Evolutionary conservation across 2,113 vertebrate genomes (phyloP), one percentile per base, ranked within the genome.

Genomic region (Notothenia rossii): DNA sequence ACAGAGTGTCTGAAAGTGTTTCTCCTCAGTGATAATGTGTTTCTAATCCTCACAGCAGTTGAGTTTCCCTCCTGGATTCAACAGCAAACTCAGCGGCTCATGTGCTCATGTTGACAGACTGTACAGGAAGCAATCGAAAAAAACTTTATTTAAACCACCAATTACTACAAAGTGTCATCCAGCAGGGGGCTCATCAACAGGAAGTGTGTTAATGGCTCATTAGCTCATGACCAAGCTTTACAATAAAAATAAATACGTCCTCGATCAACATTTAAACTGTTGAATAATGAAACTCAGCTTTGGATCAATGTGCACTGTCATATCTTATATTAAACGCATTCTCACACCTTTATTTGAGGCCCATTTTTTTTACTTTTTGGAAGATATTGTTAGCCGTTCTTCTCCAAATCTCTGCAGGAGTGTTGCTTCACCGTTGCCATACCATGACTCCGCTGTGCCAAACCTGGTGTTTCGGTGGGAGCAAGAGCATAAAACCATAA

Each of bases 401-500:
- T 18, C 10, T 20, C 66, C 74, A 51, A 29, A 45, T 62, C 83
- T 65, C 82, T 10, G 65, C 78, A 54, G 84, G 72, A 40, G 7
- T 1, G 55, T 2, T 29, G 29, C 29, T 72, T 17, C 1, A 20
- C 49, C 2, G 2, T 0, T 1, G 58, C 79, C 79, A 58, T 73
- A 75, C 78, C 81, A 60, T 61, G 76, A 66, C 79, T 75, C 43
- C 0, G 4, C 82, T 36, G 86, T 82, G 84, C 80, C 88, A 90
- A 83, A 77, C 58, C 9, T 15, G 74, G 77, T 50, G 80, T 67
- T 88, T 84, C 55, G 54, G 64, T 83, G 81, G 68, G 71, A 86
- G 77, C 43, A 25, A 60, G 71, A 79, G 77, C 79, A 79, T 68
- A 66, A 92, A 88, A 90, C 82, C 59, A 90, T 89, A 85, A 89